Percentiles rank a stretch among this genome's conserved stretches.
Evolutionary conservation across 1,140 invertebrate species (phyloP).

Genomic region (Lasioglossum albipes): DNA sequence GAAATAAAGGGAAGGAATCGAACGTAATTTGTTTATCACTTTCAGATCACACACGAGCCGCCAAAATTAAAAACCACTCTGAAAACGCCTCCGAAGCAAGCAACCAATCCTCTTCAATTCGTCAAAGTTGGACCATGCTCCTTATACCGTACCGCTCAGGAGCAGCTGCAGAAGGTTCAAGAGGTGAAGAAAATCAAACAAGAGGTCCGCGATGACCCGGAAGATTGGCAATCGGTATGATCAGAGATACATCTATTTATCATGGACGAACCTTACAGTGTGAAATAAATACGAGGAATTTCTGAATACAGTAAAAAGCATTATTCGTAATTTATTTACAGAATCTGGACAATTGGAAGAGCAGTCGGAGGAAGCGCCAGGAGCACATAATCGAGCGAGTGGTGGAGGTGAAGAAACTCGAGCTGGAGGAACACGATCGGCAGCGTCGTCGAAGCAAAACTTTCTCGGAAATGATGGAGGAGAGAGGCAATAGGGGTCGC

Average conservation of each 20-base stretch:
- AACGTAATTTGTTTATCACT: background rate
- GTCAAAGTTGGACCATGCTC: constrained; percentile 92
- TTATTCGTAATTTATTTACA: constrained; percentile 71
- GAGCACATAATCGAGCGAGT: constrained; percentile 94
- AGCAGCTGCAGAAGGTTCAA: constrained; percentile 91
- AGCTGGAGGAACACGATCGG: constrained; percentile 87
- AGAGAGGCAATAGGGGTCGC: constrained; percentile 84
- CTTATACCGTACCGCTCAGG: constrained; percentile 90
- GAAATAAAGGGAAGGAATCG: too few species aligned
- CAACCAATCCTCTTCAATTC: constrained; percentile 93
- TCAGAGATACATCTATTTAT: background rate
- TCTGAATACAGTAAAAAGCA: too few species aligned
- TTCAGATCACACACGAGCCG: constrained; percentile 74
- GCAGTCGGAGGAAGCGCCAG: constrained; percentile 91
- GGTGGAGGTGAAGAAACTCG: constrained; percentile 92
- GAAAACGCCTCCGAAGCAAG: constrained; percentile 87
- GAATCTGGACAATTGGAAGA: constrained; percentile 97
- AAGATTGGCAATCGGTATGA: constrained; percentile 96
- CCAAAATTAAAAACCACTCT: constrained; percentile 78
- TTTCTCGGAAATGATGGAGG: constrained; percentile 96
- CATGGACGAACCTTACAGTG: too few species aligned
- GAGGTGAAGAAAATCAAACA: constrained; percentile 90
- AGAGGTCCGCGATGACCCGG: constrained; percentile 88
- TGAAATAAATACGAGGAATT: too few species aligned
- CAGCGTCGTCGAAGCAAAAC: constrained; percentile 91